A percentile compares a stretch with the other conserved stretches of the same genome.
These are phyloP conservation scores for Grapholita molesta DNA, from an alignment of 1,140 invertebrate genomes.

Conservation along the genomic window DNA sequence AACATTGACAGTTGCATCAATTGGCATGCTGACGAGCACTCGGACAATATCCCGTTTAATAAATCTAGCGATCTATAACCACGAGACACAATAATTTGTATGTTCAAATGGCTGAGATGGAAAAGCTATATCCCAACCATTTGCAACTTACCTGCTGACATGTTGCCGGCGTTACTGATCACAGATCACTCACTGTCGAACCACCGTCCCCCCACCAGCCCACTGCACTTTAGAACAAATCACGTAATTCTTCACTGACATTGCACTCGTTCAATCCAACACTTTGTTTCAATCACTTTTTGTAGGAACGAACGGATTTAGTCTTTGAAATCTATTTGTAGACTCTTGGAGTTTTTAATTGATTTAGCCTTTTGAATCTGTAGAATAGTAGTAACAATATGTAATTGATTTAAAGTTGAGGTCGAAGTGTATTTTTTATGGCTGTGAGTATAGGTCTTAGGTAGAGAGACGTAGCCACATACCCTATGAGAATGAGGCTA, in stretches of 20 bases:
- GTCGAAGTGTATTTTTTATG: too few species aligned
- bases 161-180: slow-evolving; percentile 32
- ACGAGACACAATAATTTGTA: too few species aligned
- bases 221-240: slow-evolving; percentile 58
- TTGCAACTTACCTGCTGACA: slow-evolving; percentile 62
- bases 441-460: not conserved
- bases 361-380: not conserved
- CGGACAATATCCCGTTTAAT: too few species aligned
- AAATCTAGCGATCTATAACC: too few species aligned
- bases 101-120: too few species aligned
- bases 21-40: too few species aligned
- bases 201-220: slow-evolving; percentile 47
- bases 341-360: not conserved
- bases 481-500: not conserved
- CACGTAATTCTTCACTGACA: slow-evolving; percentile 49
- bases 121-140: not conserved
- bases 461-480: too few species aligned
- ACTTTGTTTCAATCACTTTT: slow-evolving; percentile 17
- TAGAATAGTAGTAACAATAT: not conserved
- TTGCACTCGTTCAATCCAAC: slow-evolving; percentile 31
- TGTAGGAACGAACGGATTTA: not conserved
- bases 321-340: not conserved
- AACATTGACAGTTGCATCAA: too few species aligned
- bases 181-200: slow-evolving; percentile 33
- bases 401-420: too few species aligned